Base-by-base conservation (phyloP, 2,113 vertebrate genomes). In the Mormyrus lacerda region DNA sequence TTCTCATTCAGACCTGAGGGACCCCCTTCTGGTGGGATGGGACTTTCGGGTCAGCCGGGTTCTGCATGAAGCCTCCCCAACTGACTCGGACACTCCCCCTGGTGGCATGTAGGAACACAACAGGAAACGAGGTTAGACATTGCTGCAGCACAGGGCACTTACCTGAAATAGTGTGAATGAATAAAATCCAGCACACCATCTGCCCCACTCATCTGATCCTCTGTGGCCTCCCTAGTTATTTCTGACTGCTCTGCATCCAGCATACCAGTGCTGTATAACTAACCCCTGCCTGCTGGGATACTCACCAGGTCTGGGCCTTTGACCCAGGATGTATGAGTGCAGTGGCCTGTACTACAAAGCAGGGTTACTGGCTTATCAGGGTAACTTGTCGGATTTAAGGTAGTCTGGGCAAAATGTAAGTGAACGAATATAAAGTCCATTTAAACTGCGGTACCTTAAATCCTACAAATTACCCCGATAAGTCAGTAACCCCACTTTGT, bases 1-100 rank as follows among this genome's bases (percentile, higher is more conserved):
- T 3, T 55, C 51, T 47, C 42, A 58, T 45, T 83, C 85, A 3
- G 47, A 96, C 95, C 94, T 93, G 89, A 48, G 83, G 27, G 76
- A 61, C 79, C 90, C 82, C 91, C 58, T 92, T 87, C 88, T 92
- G 5, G 85, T 90, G 7, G 4, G 35, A 21, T 31, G 88, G 24
- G n/a, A 3, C 89, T 92, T 91, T 44, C 5, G 3, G 3, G 8
- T 51, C 61, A 53, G 85, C 35, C 86, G n/a, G 85, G 65, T 87
- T 87, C 88, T 89, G 58, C 86, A 87, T 2, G 65, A 84, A 21
- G 11, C 44, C 24, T 85, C 88, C 91, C 73, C 86, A 39, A 35
- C 2, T 3, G 69, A 85, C 5, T 47, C 89, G 48, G 84, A 86
- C 27, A 89, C 69, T 6, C 27, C 94, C 94, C 47, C 31, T 55